phyloP scores from a whole-genome alignment of 2,797 vertebrate species.

The Malacoraja senta region DNA sequence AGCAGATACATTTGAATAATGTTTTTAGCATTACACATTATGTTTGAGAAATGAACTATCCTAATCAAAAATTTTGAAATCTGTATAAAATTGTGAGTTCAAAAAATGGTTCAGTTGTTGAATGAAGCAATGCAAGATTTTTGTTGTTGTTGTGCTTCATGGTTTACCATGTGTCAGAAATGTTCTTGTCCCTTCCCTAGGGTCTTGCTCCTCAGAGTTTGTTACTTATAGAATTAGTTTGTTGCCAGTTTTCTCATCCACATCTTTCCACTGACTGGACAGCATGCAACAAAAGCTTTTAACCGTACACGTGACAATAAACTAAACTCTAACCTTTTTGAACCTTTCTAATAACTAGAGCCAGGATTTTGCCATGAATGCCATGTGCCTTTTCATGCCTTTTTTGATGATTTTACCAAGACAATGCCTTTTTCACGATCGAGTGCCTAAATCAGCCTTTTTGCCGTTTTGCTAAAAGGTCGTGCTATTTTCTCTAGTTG shows the following conservation, averaged over 20 bases:
- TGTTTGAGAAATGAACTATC: not conserved
- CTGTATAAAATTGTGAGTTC: not conserved
- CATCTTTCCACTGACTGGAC: too few species aligned
- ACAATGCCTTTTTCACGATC: too few species aligned
- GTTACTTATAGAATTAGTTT: not conserved
- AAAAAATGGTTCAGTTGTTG: not conserved
- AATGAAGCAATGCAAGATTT: not conserved
- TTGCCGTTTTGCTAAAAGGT: too few species aligned
- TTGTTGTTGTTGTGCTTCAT: not conserved
- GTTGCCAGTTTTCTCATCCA: not conserved
- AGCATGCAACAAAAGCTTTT: too few species aligned
- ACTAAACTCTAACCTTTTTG: not conserved
- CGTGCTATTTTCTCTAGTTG: too few species aligned
- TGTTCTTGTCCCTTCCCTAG: too few species aligned
- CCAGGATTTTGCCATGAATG: too few species aligned
- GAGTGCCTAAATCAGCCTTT: too few species aligned
- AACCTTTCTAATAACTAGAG: not conserved
- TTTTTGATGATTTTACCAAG: too few species aligned
- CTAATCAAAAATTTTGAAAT: not conserved
- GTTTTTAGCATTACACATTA: not conserved
- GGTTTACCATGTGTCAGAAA: not conserved
- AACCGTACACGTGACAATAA: too few species aligned
- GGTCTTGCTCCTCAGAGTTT: not conserved
- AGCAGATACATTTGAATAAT: not conserved
- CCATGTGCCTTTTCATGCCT: too few species aligned